These are phyloP conservation scores for Drosophila persimilis DNA, from an alignment of 1,140 invertebrate genomes.

Conservation along the genomic window DNA sequence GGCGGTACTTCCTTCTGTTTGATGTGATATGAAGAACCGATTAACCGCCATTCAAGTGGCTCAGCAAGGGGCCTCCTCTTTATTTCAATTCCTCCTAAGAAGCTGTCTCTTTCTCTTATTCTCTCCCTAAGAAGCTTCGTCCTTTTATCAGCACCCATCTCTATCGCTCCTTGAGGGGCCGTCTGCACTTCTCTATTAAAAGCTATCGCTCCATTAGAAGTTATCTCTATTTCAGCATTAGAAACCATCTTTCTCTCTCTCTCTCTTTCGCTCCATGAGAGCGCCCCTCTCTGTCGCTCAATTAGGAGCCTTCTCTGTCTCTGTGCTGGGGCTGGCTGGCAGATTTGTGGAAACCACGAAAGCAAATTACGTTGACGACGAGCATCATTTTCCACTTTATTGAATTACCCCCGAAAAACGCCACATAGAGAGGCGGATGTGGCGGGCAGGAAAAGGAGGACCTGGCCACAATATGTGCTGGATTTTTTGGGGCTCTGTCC, in stretches of 20 bases:
- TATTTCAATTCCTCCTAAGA: background rate
- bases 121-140: background rate
- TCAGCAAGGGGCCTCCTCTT: conserved; percentile 27
- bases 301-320: conserved; percentile 5
- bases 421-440: conserved; percentile 1
- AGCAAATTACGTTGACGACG: conserved; percentile 76
- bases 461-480: conserved; percentile 58
- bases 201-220: too few relatives aligned
- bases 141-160: too few relatives aligned
- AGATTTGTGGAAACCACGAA: conserved; percentile 74
- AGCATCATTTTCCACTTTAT: conserved; percentile 81
- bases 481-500: conserved; percentile 24
- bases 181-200: too few relatives aligned
- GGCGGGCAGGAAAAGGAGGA: conserved; percentile 6
- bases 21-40: conserved; percentile 79
- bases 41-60: conserved; percentile 70
- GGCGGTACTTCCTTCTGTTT: conserved; percentile 39
- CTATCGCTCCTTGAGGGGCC: too few relatives aligned
- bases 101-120: background rate
- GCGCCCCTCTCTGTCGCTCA: too few relatives aligned
- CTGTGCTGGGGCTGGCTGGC: conserved; percentile 41
- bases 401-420: conserved; percentile 66
- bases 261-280: background rate
- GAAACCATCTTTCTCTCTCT: too few relatives aligned
- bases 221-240: too few relatives aligned